Conservation (phyloP, 2,888 invertebrate genomes). For the Altica lythri region DNA sequence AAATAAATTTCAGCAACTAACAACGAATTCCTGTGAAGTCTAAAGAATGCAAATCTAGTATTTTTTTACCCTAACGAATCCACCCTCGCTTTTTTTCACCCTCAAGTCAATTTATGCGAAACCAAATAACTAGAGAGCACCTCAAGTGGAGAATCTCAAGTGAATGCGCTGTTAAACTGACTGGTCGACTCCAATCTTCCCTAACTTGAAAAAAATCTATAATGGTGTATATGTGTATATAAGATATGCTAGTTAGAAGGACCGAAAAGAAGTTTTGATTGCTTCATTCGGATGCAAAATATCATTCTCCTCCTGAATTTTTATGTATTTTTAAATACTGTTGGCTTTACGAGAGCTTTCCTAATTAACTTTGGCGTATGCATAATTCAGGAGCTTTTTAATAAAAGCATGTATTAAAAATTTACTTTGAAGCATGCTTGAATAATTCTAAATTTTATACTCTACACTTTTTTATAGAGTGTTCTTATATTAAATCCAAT, state of each 20-base stretch:
- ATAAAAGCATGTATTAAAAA: conserved; percentile 38
- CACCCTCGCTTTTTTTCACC: conserved; percentile 59
- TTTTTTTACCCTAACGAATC: conserved; percentile 59
- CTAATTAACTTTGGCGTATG: conserved; percentile 39
- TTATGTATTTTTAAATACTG: conserved; percentile 40
- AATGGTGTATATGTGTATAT: conserved; percentile 59
- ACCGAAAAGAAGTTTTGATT: conserved; percentile 58
- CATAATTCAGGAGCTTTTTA: conserved; percentile 39
- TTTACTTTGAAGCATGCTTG: conserved; percentile 20
- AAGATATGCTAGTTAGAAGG: conserved; percentile 59
- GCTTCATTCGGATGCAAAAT: conserved; percentile 49
- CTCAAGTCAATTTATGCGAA: conserved; percentile 55
- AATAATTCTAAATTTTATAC: conserved; percentile 1
- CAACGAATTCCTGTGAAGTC: conserved; percentile 51
- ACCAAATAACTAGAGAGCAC: conserved; percentile 42
- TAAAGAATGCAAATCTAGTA: conserved; percentile 58
- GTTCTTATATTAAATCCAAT: not conserved
- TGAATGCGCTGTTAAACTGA: conserved; percentile 25
- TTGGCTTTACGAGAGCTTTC: conserved; percentile 31
- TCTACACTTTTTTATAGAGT: not conserved
- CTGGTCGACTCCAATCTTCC: conserved; percentile 54
- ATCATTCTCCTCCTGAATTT: conserved; percentile 37
- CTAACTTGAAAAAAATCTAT: conserved; percentile 59
- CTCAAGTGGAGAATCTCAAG: conserved; percentile 38
- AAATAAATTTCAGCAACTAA: conserved; percentile 41